Conservation (phyloP, 2,113 vertebrate genomes). For the Clinocottus analis region DNA sequence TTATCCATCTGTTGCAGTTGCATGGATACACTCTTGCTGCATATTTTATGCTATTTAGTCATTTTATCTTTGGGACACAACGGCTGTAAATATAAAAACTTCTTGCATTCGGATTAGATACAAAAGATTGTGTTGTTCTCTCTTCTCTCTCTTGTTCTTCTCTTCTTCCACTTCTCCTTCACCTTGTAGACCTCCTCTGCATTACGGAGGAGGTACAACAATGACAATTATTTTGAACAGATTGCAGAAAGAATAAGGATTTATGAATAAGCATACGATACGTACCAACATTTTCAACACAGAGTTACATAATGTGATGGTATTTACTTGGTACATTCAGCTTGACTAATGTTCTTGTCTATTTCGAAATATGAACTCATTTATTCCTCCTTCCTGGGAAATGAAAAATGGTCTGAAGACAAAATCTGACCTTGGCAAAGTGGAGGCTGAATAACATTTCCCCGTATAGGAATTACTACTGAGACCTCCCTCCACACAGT, state of each 20-base stretch:
- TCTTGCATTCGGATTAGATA: too few relatives aligned
- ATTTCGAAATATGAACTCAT: conserved; percentile 57
- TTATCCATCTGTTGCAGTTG: conserved; percentile 18
- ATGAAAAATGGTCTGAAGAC: conserved; percentile 12
- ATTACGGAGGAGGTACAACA: background rate
- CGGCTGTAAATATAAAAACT: background rate
- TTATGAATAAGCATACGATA: background rate
- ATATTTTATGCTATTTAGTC: background rate
- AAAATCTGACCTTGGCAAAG: conserved; percentile 47
- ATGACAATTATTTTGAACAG: background rate
- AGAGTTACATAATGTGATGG: background rate
- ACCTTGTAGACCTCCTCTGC: background rate
- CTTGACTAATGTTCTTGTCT: conserved; percentile 11
- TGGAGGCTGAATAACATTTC: conserved; percentile 37
- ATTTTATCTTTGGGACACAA: background rate
- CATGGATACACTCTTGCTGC: conserved; percentile 1
- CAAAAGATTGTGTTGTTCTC: background rate
- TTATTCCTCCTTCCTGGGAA: conserved; percentile 58
- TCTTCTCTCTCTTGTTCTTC: too few relatives aligned
- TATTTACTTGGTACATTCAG: conserved; percentile 20
- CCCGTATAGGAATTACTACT: conserved; percentile 7
- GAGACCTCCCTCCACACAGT: conserved; percentile 1
- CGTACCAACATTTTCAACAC: background rate
- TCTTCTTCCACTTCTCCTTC: background rate
- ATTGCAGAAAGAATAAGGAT: background rate